Evolutionary conservation across 2,888 invertebrate species (phyloP), one percentile per base, ranked within the genome.

Genomic region (Cryptocheilus praepositus): DNA sequence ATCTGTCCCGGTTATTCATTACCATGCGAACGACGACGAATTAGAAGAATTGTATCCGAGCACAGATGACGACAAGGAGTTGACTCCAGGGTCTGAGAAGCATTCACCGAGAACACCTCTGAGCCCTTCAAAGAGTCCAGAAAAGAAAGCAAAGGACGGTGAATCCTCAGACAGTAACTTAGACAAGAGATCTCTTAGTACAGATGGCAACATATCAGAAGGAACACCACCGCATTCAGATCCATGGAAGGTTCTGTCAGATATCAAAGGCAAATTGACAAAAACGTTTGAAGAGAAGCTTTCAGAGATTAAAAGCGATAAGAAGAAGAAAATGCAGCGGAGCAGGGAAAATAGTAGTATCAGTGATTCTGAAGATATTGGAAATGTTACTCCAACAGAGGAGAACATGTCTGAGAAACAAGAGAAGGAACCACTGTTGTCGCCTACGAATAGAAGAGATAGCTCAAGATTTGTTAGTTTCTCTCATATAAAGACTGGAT

Each of bases 241-340:
- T 87, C 92, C 93, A 5, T 94, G 94, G 94, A 92, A 92, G 81
- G 91, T 94, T 83, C 92, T 94, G 73, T 92, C 92, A 71, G 94
- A 94, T 75, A 92, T 94, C 64, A 93, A 91, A 86, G 94, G 93
- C 57, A 94, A 94, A 89, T 93, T 95, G 71, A 92, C 94, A 46
- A 94, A 94, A 85, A 94, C 94, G 45, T 94, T 95, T 56, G 94
- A 95, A 84, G 94, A 94, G 70, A 94, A 94, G 89, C 90, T 94
- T 65, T 93, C 92, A 11, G 92, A 92, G 81, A 92, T 93, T 64
- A 93, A 94, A 77, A 90, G 88, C 71, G 93, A 93, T 77, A 91
- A 91, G 88, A 81, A 80, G 52, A 83, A 81, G 57, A 79, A 79
- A 52, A 91, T 90, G 81, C 86, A 88, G 67, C 87, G 90, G 62